Percentiles rank a stretch among this genome's conserved stretches.
Conservation (phyloP, 2,888 invertebrate species). For the Megamerina dolium region DNA sequence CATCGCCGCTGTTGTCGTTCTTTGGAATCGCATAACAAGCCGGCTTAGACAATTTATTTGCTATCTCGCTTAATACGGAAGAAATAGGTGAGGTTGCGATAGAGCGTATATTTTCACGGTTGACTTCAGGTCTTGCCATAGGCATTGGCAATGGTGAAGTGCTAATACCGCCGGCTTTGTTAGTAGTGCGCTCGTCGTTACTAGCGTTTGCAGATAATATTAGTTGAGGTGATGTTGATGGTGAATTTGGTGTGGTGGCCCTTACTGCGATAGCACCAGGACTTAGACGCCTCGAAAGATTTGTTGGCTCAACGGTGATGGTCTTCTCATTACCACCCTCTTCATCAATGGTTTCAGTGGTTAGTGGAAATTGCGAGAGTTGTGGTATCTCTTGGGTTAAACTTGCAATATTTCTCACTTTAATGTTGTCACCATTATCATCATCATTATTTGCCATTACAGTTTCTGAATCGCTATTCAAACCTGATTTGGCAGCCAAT, state of each 20-base stretch:
- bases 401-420: background rate
- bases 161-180: background rate
- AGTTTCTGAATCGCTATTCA: background rate
- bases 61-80: slow-evolving; percentile 36
- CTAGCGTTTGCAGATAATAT: no score
- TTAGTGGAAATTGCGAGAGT: background rate
- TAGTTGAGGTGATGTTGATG: no score
- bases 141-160: background rate
- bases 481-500: slow-evolving; percentile 17
- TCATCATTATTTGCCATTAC: background rate
- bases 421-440: background rate
- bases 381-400: background rate
- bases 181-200: background rate
- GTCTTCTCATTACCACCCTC: no score
- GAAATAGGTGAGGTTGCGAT: slow-evolving; percentile 16
- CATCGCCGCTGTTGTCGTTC: slow-evolving; percentile 25
- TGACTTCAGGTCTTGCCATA: no score
- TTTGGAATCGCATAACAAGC: slow-evolving; percentile 61
- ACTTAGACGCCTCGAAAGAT: no score
- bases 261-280: no score
- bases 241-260: slow-evolving; percentile 26
- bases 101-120: slow-evolving; percentile 11
- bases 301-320: slow-evolving; percentile 32
- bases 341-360: slow-evolving; percentile 6
- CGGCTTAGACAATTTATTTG: slow-evolving; percentile 49